These are phyloP conservation scores for Dipodomys stephensi DNA, from an alignment of 2,113 vertebrate genomes.

Conservation along the genomic window DNA sequence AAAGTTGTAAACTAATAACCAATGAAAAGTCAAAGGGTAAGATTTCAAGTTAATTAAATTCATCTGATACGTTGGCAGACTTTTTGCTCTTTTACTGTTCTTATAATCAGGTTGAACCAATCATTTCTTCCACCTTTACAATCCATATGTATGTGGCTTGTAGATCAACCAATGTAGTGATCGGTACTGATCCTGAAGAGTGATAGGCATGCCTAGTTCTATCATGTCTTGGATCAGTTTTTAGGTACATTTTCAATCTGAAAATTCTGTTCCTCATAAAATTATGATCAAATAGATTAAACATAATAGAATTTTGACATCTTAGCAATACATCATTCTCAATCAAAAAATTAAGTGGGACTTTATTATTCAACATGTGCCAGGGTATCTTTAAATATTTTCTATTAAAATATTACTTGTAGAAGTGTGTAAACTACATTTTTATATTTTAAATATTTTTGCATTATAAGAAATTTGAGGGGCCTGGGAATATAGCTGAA, in stretches of 20 bases:
- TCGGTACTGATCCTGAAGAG: conserved; percentile 40
- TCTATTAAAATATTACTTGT: not conserved
- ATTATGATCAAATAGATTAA: conserved; percentile 23
- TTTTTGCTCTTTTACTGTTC: not conserved
- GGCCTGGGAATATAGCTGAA: not conserved
- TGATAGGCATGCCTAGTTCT: not conserved
- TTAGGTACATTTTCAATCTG: conserved; percentile 8
- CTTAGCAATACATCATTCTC: conserved; percentile 2
- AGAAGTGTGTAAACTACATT: conserved; percentile 33
- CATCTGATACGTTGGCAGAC: not conserved
- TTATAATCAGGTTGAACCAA: not conserved
- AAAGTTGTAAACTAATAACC: conserved; percentile 12
- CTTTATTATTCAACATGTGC: not conserved
- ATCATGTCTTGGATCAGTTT: conserved; percentile 19
- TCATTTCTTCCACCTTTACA: conserved; percentile 12
- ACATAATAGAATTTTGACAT: not conserved
- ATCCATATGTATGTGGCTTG: not conserved
- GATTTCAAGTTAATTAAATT: conserved; percentile 32
- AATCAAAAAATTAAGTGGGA: conserved; percentile 21
- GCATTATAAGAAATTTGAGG: not conserved
- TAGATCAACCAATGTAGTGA: not conserved
- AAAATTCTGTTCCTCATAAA: conserved; percentile 45
- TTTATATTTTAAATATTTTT: not conserved
- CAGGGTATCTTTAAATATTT: not conserved
- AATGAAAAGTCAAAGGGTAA: not conserved